Percentiles rank a stretch among this genome's conserved stretches.
Evolutionary conservation across 2,113 vertebrate genomes (phyloP).

Genomic region (Mormoops blainvillei): DNA sequence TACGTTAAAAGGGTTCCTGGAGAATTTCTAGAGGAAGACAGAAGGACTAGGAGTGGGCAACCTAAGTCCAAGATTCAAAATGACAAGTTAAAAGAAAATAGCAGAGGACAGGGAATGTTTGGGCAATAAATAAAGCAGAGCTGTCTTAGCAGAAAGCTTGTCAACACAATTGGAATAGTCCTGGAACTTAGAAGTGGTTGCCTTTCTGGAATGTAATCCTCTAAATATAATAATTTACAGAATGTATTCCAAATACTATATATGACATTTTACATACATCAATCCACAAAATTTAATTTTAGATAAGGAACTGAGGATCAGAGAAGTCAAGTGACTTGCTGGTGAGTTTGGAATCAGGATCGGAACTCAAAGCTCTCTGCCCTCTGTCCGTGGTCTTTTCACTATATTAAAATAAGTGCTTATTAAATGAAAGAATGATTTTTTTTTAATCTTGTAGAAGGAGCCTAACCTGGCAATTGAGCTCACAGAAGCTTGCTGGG

Average conservation of each 20-base stretch:
- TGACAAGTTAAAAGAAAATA: background rate
- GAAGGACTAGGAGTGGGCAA: background rate
- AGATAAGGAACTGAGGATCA: background rate
- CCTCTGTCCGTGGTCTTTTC: background rate
- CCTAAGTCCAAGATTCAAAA: constrained; percentile 1
- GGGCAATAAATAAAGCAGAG: background rate
- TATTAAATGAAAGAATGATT: background rate
- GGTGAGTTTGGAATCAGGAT: background rate
- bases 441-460: background rate
- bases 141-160: background rate
- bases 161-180: background rate
- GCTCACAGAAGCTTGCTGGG: background rate
- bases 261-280: background rate
- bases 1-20: background rate
- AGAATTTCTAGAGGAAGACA: background rate
- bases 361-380: background rate
- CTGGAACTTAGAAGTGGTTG: background rate
- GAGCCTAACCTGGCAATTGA: background rate
- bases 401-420: background rate
- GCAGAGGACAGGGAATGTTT: background rate
- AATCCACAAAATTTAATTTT: background rate
- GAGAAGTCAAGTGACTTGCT: background rate
- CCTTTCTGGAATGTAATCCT: background rate
- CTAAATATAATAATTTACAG: background rate
- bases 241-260: background rate